Base-by-base conservation (phyloP, 2,113 vertebrate species). In the Aix galericulata region DNA sequence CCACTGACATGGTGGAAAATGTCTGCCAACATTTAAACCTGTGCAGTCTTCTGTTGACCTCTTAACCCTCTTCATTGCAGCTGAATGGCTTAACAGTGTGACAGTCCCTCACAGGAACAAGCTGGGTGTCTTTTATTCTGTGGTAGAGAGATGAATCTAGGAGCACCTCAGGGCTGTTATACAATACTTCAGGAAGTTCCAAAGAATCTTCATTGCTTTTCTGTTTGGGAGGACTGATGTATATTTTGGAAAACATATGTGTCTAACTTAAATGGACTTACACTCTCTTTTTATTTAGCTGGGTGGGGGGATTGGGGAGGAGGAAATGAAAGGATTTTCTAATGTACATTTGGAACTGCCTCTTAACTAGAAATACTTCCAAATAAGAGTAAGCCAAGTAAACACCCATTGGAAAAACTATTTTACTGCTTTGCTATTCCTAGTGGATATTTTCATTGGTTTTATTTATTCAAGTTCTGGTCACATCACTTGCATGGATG, bases 241-340 rank as follows among this genome's bases (percentile, higher is more conserved):
- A 89, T 94, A 68, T 71, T 91, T 95, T 93, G 89, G 89, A 97
- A 89, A 89, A 94, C 60, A 50, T 66, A 80, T 58, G 31, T 13
- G 27, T 73, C 67, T 76, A 82, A 82, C 67, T 88, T 77, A 71
- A 83, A 62, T 78, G 42, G 83, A 69, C 52, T 88, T 77, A 40
- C 29, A 11, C 55, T 36, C 59, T 82, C 59, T 88, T 89, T 89
- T 87, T 79, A 53, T 66, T 85, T 84, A 58, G 36, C 0, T 46
- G 42, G 42, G 66, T 12, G 31, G 31, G 25, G 23, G 66, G 21
- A 50, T 31, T 21, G 0, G 21, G 88, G 27, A 27, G 44, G 91
- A 13, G 21, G 69, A 81, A 93, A 90, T 46, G 55, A 66, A 93
- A 81, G 69, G 17, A 11, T 86, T 91, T 91, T 83, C 74, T 68